Percentiles rank a stretch among this genome's conserved stretches.
Evolutionary conservation across 2,797 vertebrate genomes (phyloP).

Genomic region (Chromobotia macracanthus): DNA sequence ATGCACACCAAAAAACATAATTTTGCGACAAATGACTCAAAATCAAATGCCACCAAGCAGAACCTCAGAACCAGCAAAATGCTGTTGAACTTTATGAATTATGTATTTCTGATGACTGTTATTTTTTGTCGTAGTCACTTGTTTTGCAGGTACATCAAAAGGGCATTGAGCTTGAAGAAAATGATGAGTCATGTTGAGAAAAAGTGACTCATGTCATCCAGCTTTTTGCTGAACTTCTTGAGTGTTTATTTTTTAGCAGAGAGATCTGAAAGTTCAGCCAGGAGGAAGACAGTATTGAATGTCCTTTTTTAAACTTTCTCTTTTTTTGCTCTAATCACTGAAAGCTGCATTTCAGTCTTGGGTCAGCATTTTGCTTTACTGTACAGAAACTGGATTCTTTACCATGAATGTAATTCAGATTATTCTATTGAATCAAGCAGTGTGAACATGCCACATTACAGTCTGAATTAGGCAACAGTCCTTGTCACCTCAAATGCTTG

Average conservation of each 20-base stretch:
- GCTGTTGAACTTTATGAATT: constrained; percentile 3
- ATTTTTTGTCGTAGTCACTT: neutral
- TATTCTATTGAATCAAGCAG: constrained; percentile 11
- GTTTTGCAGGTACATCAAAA: constrained; percentile 9
- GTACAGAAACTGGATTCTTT: constrained; percentile 1
- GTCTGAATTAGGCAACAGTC: constrained; percentile 38
- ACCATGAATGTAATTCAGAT: neutral
- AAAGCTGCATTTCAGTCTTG: neutral
- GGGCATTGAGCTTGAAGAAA: neutral
- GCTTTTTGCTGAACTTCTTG: neutral
- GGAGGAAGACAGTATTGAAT: neutral
- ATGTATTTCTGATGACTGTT: neutral
- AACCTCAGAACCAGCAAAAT: neutral
- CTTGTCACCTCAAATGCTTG: neutral
- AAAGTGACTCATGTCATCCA: neutral
- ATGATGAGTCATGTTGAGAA: neutral
- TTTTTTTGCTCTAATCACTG: neutral
- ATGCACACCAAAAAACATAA: neutral
- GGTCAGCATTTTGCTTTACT: constrained; percentile 3
- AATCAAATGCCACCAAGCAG: neutral
- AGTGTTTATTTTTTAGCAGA: neutral
- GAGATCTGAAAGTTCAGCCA: neutral
- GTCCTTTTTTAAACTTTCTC: neutral
- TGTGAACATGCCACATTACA: neutral
- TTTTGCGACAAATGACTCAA: constrained; percentile 1